These are phyloP conservation scores for Lophotis ruficrista DNA, from an alignment of 2,113 vertebrate species.

Conservation along the genomic window DNA sequence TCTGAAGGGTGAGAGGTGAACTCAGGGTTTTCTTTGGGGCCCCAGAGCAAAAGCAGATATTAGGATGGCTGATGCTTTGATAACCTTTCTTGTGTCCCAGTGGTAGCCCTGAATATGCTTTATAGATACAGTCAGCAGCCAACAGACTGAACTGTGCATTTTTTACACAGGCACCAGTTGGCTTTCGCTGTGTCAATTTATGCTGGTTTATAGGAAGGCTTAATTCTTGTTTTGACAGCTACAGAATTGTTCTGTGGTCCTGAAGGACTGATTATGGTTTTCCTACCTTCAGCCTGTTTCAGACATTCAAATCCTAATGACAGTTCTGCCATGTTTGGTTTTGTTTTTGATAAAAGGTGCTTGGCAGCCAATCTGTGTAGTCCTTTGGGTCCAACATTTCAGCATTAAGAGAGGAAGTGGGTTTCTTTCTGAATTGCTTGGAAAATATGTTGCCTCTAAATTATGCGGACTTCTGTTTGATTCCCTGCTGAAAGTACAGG, in stretches of 20 bases:
- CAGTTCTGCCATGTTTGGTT: not conserved
- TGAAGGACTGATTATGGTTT: conserved; percentile 47
- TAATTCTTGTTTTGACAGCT: conserved; percentile 58
- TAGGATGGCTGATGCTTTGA: not conserved
- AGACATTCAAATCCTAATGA: conserved; percentile 27
- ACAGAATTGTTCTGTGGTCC: conserved; percentile 19
- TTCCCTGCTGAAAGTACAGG: not conserved
- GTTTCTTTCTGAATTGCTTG: not conserved
- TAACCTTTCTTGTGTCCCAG: not conserved
- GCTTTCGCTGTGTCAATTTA: conserved; percentile 31
- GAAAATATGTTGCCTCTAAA: not conserved
- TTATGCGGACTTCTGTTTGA: not conserved
- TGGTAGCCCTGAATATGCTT: not conserved
- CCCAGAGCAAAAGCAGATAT: not conserved
- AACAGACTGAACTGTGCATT: not conserved
- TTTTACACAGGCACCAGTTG: not conserved
- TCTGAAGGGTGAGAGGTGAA: not conserved
- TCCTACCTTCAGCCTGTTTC: not conserved
- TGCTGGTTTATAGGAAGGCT: not conserved
- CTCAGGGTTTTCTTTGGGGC: not conserved
- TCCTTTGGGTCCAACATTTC: not conserved
- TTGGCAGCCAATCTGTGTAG: not conserved
- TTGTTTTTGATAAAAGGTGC: not conserved
- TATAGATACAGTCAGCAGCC: not conserved
- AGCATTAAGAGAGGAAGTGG: not conserved